Evolutionary conservation across 2,888 invertebrate genomes (phyloP), one percentile per base, ranked within the genome.

Genomic region (Anodontia alba): DNA sequence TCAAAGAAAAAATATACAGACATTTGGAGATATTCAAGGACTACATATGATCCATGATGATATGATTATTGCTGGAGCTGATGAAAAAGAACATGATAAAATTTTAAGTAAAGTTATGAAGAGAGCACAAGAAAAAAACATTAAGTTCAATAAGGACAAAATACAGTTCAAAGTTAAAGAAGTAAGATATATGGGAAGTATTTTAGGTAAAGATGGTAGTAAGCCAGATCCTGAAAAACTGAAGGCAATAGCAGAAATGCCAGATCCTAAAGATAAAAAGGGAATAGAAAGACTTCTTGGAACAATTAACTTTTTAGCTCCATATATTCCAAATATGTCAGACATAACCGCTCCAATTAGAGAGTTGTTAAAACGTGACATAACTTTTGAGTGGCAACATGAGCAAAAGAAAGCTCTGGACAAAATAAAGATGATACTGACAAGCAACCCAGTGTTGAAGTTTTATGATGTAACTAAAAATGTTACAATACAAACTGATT

Each of bases 261-360:
- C 86, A 23, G 74, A 49, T 12, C 86, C 88, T 51, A 72, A 74
- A 38, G 69, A 84, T 26, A 79, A 62, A 31, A 78, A 20, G 80
- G 81, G 75, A 5, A 15, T 73, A 2, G 70, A 69, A 29, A 42
- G 73, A 36, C 46, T 75, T 17, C 46, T 88, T 17, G 83, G 86
- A 23, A 86, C 78, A 29, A 74, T 83, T 3, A 87, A 80, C 49
- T 88, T 77, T 71, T 69, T 88, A 26, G 51, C 72, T 31, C 23
- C 57, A 54, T 86, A 76, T 71, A 86, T 86, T 15, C 87, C 84
- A 3, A 86, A 80, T 23, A 71, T 86, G 83, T 80, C 85, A 10
- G 72, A 71, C 3, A 77, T 81, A 1, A 81, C 84, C 17, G 79
- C 68, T 17, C 86, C 84, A n/a, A 71, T 88, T 8, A 42, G 86